Conservation (phyloP, 2,888 invertebrate genomes). For the Lucinisca nassula region DNA sequence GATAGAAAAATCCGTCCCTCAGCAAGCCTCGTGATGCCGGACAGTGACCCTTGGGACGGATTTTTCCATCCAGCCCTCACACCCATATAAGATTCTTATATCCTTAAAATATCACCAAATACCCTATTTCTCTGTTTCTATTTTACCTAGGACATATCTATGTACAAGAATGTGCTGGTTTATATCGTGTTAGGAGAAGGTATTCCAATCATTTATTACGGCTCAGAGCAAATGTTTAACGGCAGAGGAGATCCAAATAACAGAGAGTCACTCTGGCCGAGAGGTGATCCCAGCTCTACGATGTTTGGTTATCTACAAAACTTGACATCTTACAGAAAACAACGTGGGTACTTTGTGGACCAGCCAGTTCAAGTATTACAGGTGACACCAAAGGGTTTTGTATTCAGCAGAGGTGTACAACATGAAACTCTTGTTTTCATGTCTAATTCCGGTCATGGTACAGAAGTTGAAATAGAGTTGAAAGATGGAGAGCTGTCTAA, state of each 20-base stretch:
- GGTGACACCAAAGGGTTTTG: neutral
- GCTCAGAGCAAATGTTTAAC: slow-evolving; percentile 72
- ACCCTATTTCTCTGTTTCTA: too few species aligned
- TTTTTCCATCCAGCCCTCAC: too few species aligned
- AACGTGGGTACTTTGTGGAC: neutral
- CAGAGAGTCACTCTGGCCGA: slow-evolving; percentile 74
- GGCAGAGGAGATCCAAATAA: slow-evolving; percentile 72
- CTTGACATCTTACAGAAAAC: neutral
- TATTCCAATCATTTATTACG: slow-evolving; percentile 76
- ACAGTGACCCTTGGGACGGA: too few species aligned
- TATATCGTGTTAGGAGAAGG: slow-evolving; percentile 70
- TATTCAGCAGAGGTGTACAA: neutral
- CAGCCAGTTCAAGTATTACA: neutral
- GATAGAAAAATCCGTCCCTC: too few species aligned
- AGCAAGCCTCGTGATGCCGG: too few species aligned
- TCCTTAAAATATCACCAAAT: too few species aligned
- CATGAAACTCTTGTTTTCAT: neutral
- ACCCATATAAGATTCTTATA: too few species aligned
- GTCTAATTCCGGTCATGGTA: neutral
- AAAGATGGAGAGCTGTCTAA: neutral
- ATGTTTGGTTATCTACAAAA: neutral
- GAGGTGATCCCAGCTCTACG: neutral
- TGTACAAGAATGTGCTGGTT: slow-evolving; percentile 70
- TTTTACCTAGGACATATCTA: slow-evolving; percentile 53
- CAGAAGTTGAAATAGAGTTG: neutral